phyloP scores from a whole-genome alignment of 2,888 invertebrate genomes.

The Drosophila infuscata region DNA sequence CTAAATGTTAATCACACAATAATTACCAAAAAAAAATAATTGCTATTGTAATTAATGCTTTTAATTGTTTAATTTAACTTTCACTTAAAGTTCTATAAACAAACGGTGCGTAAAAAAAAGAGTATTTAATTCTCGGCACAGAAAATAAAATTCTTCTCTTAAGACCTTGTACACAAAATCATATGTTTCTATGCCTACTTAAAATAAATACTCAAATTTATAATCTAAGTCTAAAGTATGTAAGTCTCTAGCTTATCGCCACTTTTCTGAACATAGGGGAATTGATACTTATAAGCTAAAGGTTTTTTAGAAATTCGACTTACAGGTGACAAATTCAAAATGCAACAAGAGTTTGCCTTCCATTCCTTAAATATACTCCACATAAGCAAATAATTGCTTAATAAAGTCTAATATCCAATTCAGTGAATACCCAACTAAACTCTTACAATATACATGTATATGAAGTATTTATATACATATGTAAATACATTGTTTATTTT shows the following conservation, averaged over 20 bases:
- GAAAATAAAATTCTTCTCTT: background rate
- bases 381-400: background rate
- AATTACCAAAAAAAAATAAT: background rate
- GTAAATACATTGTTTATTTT: constrained; percentile 33
- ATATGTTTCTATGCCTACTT: background rate
- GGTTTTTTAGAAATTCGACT: background rate
- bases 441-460: background rate
- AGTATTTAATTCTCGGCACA: background rate
- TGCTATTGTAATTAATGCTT: background rate
- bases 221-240: background rate
- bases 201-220: background rate
- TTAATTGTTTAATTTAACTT: background rate
- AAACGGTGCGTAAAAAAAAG: background rate
- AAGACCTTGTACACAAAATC: background rate
- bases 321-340: background rate
- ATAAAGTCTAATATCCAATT: background rate
- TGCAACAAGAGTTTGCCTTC: background rate
- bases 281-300: background rate
- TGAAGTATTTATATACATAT: constrained; percentile 6
- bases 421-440: background rate
- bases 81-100: background rate
- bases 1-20: background rate
- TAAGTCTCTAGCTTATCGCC: background rate
- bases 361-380: background rate
- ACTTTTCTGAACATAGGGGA: background rate